phyloP scores from a whole-genome alignment of 2,888 invertebrate species.

The Lycophotia porphyrea region DNA sequence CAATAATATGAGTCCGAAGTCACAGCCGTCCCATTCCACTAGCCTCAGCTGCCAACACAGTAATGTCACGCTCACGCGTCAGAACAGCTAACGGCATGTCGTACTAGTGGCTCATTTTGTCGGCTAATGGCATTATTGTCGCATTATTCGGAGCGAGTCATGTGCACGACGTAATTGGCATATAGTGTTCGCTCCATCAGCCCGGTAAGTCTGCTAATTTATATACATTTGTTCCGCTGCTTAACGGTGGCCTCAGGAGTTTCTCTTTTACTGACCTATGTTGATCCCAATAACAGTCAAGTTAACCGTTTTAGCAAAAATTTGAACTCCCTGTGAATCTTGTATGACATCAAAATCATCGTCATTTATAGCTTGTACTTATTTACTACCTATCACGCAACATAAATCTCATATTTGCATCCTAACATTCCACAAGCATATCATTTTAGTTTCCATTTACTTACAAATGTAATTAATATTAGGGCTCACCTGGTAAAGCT shows the following conservation, averaged over 20 bases:
- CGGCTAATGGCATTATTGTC: constrained; percentile 70
- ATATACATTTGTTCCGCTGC: constrained; percentile 75
- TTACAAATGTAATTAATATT: constrained; percentile 6
- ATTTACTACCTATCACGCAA: constrained; percentile 50
- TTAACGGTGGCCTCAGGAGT: constrained; percentile 57
- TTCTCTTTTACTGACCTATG: constrained; percentile 72
- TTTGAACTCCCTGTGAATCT: neutral
- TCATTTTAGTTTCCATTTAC: constrained; percentile 14
- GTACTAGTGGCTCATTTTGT: constrained; percentile 63
- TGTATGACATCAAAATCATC: constrained; percentile 32
- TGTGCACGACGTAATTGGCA: constrained; percentile 62
- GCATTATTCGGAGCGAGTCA: constrained; percentile 73
- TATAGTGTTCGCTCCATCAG: constrained; percentile 66
- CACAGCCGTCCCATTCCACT: constrained; percentile 45
- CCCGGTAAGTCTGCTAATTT: constrained; percentile 71
- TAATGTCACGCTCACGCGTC: constrained; percentile 63
- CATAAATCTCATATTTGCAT: constrained; percentile 26
- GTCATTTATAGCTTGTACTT: constrained; percentile 30
- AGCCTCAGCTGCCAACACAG: constrained; percentile 50
- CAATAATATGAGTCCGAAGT: constrained; percentile 44
- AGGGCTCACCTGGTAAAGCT: constrained; percentile 96
- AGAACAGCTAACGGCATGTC: constrained; percentile 63
- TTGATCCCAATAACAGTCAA: constrained; percentile 45
- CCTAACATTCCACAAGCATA: neutral
- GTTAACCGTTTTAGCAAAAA: constrained; percentile 28